Evolutionary conservation across 2,797 vertebrate species (phyloP), one percentile per base, ranked within the genome.

Genomic region (Leptatherina wallacei): DNA sequence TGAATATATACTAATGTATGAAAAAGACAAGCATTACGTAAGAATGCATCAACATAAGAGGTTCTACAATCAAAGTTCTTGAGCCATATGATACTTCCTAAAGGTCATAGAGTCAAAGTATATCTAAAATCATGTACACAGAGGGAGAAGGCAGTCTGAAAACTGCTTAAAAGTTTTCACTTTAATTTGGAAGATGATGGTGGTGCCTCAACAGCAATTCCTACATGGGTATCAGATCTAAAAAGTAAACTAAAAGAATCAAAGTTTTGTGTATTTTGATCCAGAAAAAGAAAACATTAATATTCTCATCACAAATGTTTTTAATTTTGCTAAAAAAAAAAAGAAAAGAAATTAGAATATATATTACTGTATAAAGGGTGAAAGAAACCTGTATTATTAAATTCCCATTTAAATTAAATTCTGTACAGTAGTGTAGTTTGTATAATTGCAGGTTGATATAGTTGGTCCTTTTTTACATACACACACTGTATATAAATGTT

Each of bases 381-480:
- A 61, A 29, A 51, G 3, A 54, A 71, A 69, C 69, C 58, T 62
- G 52, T 22, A 6, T 55, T 38, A 22, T 32, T 18, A 75, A 51
- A 73, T 73, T 69, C n/a, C 13, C 16, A 35, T 82, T 81, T 27
- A 14, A 64, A 2, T 70, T 67, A 57, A 69, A 71, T 33, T 66
- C 68, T 77, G 78, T 81, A 85, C 85, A 87, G 42, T 76, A 69
- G 56, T 71, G 52, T 75, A 47, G 18, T 59, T 69, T 74, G 47
- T 65, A 73, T 55, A 38, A 62, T 57, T 47, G 59, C 9, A 63
- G 32, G 22, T 58, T 56, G 1, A 73, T 84, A 42, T 56, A 60
- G 68, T 82, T 89, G 84, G 84, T 90, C 82, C 74, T 61, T 47
- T 75, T 61, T 9, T 1, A 73, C 35, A 71, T 57, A 65, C 22